These are phyloP conservation scores for Tarsius wallacei DNA, from an alignment of 2,797 vertebrate genomes.

Conservation along the genomic window DNA sequence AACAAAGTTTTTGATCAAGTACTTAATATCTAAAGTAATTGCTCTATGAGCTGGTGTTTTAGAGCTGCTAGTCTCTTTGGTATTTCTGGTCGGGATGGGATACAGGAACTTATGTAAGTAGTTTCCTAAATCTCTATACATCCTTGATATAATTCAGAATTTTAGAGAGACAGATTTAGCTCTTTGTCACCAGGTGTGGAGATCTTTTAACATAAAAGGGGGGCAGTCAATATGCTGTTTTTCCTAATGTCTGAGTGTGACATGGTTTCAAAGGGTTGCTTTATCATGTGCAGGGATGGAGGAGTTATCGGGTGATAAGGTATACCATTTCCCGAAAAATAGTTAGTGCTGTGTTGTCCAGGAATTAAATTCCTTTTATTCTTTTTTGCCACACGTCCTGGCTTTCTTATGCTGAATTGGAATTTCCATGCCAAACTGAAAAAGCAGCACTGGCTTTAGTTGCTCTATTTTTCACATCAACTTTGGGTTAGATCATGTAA, in stretches of 20 bases:
- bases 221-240: neutral
- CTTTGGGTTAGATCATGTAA: neutral
- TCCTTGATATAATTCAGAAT: neutral
- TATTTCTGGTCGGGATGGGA: neutral
- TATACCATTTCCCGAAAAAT: neutral
- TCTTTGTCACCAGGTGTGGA: neutral
- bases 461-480: neutral
- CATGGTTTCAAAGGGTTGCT: neutral
- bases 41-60: neutral
- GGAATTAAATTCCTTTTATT: neutral
- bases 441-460: neutral
- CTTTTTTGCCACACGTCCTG: neutral
- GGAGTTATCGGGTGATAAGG: neutral
- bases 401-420: neutral
- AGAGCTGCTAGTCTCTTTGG: accelerated
- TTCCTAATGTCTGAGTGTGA: neutral
- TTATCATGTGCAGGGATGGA: neutral
- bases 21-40: neutral
- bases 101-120: neutral
- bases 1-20: neutral
- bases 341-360: neutral
- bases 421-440: neutral
- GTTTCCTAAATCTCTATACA: neutral
- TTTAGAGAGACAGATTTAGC: neutral
- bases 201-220: neutral